These are phyloP conservation scores for Lycaon pictus DNA, from an alignment of 2,113 vertebrate species.

Conservation along the genomic window DNA sequence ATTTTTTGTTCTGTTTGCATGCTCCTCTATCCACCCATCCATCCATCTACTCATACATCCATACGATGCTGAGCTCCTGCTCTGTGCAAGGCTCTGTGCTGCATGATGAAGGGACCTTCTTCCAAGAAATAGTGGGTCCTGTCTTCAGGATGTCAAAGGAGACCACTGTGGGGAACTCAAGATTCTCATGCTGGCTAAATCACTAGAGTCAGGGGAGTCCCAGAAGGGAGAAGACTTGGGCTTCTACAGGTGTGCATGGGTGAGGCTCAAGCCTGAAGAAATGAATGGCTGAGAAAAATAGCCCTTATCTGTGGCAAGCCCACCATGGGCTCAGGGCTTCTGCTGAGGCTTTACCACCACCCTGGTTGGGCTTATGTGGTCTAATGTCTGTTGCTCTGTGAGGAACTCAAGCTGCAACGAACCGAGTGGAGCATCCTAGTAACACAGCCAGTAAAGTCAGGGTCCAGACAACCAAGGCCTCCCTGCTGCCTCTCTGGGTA, in stretches of 20 bases:
- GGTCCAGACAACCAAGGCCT: no score
- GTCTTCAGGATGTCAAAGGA: not conserved
- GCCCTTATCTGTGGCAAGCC: accelerated
- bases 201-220: not conserved
- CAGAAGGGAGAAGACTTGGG: not conserved
- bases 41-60: not conserved
- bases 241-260: no score
- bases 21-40: not conserved
- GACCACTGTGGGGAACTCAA: not conserved
- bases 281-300: accelerated
- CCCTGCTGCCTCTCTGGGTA: no score
- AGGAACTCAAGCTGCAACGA: not conserved
- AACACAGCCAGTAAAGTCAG: no score
- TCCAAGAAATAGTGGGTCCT: not conserved
- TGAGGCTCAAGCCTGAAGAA: not conserved
- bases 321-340: accelerated
- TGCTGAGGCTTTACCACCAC: no score
- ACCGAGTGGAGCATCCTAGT: accelerated
- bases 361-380: no score
- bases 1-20: not conserved
- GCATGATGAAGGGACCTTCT: no score
- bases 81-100: not conserved
- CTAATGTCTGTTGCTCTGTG: accelerated
- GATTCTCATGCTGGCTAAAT: not conserved
- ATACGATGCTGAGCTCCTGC: not conserved